Percentiles rank a stretch among this genome's conserved stretches.
Evolutionary conservation across 1,140 invertebrate genomes (phyloP).

Genomic region (Habropoda laboriosa): DNA sequence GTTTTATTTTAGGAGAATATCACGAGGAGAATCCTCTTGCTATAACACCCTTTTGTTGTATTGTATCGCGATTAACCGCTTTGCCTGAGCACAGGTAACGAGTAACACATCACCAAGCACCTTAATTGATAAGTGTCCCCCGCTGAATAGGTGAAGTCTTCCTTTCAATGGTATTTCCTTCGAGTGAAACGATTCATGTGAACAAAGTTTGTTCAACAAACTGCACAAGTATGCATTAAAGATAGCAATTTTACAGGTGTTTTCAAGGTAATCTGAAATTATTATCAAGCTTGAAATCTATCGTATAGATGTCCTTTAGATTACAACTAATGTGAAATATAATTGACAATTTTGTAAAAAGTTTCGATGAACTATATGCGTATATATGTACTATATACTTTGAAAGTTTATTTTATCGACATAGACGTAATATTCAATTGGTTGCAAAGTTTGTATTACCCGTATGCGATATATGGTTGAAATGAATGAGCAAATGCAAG

Average conservation of each 20-base stretch:
- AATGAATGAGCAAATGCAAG: conserved; percentile 17
- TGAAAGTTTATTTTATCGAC: neutral
- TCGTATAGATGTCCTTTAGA: neutral
- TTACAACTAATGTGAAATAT: too few relatives aligned
- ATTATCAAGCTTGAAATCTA: neutral
- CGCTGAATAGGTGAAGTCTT: neutral
- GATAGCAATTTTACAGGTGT: conserved; percentile 16
- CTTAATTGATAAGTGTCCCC: neutral
- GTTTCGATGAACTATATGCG: too few relatives aligned
- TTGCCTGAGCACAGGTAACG: too few relatives aligned
- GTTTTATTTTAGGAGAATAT: neutral
- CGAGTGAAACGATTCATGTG: neutral
- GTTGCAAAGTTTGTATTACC: neutral
- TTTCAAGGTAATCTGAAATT: conserved; percentile 13
- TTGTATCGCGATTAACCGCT: too few relatives aligned
- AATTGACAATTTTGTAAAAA: neutral
- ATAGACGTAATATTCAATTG: neutral
- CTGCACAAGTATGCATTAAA: neutral
- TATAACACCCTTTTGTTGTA: neutral
- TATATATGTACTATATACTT: neutral
- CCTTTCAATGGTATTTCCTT: neutral
- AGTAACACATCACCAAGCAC: neutral
- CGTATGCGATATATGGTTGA: neutral
- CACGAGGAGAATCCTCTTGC: too few relatives aligned
- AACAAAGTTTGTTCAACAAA: too few relatives aligned